phyloP scores from a whole-genome alignment of 2,797 vertebrate species.

The Orestias chungarensis region DNA sequence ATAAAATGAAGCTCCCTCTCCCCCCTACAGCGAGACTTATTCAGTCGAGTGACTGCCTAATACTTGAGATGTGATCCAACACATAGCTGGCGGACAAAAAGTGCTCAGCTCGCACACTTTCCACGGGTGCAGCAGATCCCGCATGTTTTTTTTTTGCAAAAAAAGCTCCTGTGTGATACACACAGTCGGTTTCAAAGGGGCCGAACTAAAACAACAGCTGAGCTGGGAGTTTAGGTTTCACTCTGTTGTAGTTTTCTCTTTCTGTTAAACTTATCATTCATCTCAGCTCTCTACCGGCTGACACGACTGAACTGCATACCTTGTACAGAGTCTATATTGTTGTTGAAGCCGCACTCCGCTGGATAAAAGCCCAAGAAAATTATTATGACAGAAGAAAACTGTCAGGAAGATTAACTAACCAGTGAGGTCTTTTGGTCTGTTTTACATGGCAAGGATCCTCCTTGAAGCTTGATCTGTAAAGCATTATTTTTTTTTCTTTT shows the following conservation, averaged over 20 bases:
- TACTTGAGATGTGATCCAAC: constrained; percentile 39
- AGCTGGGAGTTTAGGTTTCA: constrained; percentile 21
- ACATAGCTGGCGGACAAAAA: constrained; percentile 42
- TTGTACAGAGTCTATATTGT: constrained; percentile 58
- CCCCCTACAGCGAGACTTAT: constrained; percentile 40
- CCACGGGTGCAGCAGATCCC: constrained; percentile 8
- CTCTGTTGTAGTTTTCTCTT: constrained; percentile 27
- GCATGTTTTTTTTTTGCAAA: too few species aligned
- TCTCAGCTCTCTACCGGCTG: constrained; percentile 36
- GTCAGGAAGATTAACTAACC: constrained; percentile 58
- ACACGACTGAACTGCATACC: constrained; percentile 35
- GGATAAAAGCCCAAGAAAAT: constrained; percentile 57
- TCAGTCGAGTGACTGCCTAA: constrained; percentile 33
- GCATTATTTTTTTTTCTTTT: background rate
- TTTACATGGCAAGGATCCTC: constrained; percentile 47
- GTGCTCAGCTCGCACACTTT: constrained; percentile 18
- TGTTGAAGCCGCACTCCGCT: constrained; percentile 58
- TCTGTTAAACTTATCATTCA: constrained; percentile 42
- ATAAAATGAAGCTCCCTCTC: constrained; percentile 38
- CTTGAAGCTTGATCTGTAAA: background rate
- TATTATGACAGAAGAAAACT: constrained; percentile 70
- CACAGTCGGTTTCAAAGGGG: constrained; percentile 7
- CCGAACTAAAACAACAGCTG: constrained; percentile 18
- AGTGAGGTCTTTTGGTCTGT: constrained; percentile 47
- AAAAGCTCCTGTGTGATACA: constrained; percentile 3